phyloP scores from a whole-genome alignment of 2,888 invertebrate species.

The Sympetrum striolatum region DNA sequence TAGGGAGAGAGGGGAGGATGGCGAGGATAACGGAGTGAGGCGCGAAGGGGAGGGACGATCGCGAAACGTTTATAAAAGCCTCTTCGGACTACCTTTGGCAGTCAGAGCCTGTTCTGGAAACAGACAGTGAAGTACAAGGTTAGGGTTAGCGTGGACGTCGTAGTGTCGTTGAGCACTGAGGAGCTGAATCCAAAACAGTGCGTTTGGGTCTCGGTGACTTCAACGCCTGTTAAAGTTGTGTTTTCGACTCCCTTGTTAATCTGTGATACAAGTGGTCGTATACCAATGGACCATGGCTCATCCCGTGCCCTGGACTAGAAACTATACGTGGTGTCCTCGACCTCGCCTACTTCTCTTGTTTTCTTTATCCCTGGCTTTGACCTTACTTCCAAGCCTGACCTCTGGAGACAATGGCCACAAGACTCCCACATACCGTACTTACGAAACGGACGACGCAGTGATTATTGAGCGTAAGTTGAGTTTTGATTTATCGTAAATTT shows the following conservation, averaged over 20 bases:
- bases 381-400: conserved; percentile 2
- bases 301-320: conserved; percentile 32
- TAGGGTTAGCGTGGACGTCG: conserved; percentile 16
- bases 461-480: conserved; percentile 21
- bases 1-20: not conserved
- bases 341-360: conserved; percentile 6
- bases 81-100: conserved; percentile 23
- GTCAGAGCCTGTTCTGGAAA: conserved; percentile 34
- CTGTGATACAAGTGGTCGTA: conserved; percentile 23
- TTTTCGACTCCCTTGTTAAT: conserved; percentile 18
- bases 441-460: conserved; percentile 36
- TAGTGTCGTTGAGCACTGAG: not conserved
- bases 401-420: conserved; percentile 15
- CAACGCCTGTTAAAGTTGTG: conserved; percentile 7
- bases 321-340: not conserved
- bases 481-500: too few relatives aligned
- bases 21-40: not conserved
- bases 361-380: conserved; percentile 16
- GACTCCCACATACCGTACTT: not conserved
- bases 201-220: conserved; percentile 16
- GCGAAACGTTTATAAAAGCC: conserved; percentile 42
- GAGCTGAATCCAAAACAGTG: not conserved
- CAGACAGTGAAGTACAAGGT: conserved; percentile 19
- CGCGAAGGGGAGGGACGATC: not conserved
- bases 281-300: conserved; percentile 38